Conservation (phyloP, 2,797 vertebrate species). For the Spea hammondii region DNA sequence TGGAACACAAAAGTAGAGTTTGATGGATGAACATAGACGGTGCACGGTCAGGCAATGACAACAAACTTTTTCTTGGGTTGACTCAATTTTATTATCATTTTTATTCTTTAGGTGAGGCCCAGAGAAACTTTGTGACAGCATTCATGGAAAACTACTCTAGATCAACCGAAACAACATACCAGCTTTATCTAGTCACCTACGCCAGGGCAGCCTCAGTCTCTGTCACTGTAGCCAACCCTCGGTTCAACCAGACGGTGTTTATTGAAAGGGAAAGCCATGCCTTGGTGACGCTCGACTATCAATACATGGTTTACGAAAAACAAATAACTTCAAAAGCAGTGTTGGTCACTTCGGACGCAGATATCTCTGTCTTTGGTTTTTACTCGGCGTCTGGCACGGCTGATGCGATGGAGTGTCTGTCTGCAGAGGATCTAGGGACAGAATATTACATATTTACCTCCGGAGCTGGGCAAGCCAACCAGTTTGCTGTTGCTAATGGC, state of each 20-base stretch:
- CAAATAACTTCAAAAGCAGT: conserved; percentile 11
- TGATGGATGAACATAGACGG: no score
- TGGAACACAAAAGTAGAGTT: no score
- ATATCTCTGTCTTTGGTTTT: conserved; percentile 31
- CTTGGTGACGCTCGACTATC: conserved; percentile 26
- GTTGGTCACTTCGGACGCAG: conserved; percentile 25
- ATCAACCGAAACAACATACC: not conserved
- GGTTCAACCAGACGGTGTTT: conserved; percentile 22
- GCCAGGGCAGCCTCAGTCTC: conserved; percentile 31
- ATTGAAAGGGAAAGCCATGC: conserved; percentile 17
- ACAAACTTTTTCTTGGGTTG: not conserved
- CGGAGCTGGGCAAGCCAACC: not conserved
- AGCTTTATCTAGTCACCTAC: conserved; percentile 38
- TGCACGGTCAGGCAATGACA: no score
- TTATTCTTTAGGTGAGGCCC: conserved; percentile 8
- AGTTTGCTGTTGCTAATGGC: conserved; percentile 42
- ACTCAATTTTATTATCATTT: not conserved
- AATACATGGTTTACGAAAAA: conserved; percentile 30
- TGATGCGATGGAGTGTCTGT: conserved; percentile 36
- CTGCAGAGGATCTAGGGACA: conserved; percentile 20
- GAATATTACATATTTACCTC: conserved; percentile 44
- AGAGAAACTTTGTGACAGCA: conserved; percentile 22
- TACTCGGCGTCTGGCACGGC: not conserved
- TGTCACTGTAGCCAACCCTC: conserved; percentile 3
- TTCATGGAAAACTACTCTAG: conserved; percentile 29